phyloP scores from a whole-genome alignment of 2,113 vertebrate species.

The Casuarius casuarius region DNA sequence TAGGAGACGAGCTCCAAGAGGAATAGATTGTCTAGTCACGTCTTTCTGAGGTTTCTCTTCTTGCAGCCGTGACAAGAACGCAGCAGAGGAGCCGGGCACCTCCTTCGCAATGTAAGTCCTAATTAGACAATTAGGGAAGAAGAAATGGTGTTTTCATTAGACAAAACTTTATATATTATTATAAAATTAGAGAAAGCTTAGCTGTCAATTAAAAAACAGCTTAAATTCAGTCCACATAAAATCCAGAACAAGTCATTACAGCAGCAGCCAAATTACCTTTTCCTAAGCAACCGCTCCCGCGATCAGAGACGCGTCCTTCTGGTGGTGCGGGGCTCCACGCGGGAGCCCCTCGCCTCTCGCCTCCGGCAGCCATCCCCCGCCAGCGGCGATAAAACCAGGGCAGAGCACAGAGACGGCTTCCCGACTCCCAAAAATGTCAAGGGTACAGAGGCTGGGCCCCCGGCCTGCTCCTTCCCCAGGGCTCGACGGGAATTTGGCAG shows the following conservation, averaged over 20 bases:
- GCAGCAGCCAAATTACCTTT: background rate
- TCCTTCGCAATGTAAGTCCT: background rate
- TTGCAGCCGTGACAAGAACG: background rate
- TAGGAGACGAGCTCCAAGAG: background rate
- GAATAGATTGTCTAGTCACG: slow-evolving; percentile 2
- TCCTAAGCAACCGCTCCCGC: background rate
- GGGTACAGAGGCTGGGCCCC: background rate
- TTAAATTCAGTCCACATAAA: background rate
- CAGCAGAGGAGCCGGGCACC: background rate
- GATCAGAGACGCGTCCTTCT: background rate
- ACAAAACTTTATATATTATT: slow-evolving; percentile 16
- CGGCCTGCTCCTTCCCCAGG: background rate
- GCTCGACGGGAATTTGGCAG: background rate
- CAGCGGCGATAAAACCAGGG: background rate
- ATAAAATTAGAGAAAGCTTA: slow-evolving; percentile 2
- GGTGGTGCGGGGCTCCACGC: background rate
- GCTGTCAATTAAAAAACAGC: background rate
- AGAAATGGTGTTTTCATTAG: background rate
- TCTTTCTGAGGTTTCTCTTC: slow-evolving; percentile 26
- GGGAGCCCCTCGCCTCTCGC: background rate
- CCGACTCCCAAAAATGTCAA: accelerated
- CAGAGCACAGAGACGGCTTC: background rate
- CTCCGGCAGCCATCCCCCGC: background rate
- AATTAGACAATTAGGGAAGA: slow-evolving; percentile 45
- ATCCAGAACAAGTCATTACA: background rate